A percentile compares a stretch with the other conserved stretches of the same genome.
phyloP scores from a whole-genome alignment of 2,113 vertebrate species.

The Pedionomus torquatus region DNA sequence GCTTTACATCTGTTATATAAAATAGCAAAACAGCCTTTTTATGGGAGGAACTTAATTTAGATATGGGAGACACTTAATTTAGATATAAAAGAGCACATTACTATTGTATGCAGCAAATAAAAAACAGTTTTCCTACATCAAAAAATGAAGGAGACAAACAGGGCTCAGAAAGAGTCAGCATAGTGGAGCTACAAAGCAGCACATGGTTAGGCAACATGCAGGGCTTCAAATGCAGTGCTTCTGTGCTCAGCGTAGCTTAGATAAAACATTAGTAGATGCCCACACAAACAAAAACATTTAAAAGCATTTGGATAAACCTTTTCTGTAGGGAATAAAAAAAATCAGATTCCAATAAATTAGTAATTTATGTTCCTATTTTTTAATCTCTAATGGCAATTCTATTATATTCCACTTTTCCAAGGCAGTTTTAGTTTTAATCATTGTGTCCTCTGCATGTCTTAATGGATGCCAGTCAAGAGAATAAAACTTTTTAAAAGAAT shows the following conservation, averaged over 20 bases:
- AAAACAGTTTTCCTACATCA: background rate
- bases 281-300: background rate
- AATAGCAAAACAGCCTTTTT: background rate
- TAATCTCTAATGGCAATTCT: background rate
- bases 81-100: background rate
- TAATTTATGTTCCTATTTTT: background rate
- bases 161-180: background rate
- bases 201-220: no score
- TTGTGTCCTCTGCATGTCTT: background rate
- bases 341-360: background rate
- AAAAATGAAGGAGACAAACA: background rate
- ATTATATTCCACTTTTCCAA: background rate
- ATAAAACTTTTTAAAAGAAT: background rate
- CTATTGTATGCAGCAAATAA: background rate
- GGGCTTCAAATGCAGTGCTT: background rate
- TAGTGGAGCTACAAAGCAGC: background rate
- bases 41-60: background rate
- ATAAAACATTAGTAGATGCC: background rate
- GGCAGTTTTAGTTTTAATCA: background rate
- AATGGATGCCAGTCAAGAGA: background rate
- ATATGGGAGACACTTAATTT: background rate
- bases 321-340: background rate
- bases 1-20: background rate
- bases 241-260: rapidly evolving
- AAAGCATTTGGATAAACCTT: background rate